Evolutionary conservation across 2,797 vertebrate genomes (phyloP), one percentile per base, ranked within the genome.

Genomic region (Nasua narica): DNA sequence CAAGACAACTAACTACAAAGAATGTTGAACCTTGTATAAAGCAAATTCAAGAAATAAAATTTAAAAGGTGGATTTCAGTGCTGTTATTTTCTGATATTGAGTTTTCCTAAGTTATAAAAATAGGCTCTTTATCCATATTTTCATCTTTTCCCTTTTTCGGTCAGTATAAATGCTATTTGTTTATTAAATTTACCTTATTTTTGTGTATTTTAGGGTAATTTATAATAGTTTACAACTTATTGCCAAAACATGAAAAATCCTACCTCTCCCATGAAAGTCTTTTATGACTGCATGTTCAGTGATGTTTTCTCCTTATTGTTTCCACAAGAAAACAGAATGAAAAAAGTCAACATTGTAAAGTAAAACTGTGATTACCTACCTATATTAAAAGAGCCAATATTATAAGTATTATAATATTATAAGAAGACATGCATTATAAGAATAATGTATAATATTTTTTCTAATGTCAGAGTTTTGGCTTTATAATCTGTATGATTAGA

Each of bases 331-430:
- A 60, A 92, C 2, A 43, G 32, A 89, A 60, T 78, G 21, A 76
- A 91, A 77, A 8, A 82, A 91, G 14, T 18, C 23, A 88, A 46
- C 16, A 60, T 70, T 21, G 58, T 52, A 65, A 92, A 86, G 32
- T 70, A 8, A 91, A 79, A 23, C 13, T n/a, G 37, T 48, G 7
- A 87, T 78, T 27, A 86, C 11, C n/a, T 77, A 9, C 11, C n/a
- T 77, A 9, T 89, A n/a, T 43, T 18, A 77, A 91, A 86, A 96
- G 52, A 97, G 8, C 3, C 54, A 48, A 2, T 50, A 96, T 96
- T 74, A 48, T 2, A 54, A 62, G 13, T n/a, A n/a, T n/a, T n/a
- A n/a, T n/a, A 48, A 2, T 50, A 96, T 96, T 74, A 48, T 2
- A 54, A 62, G 13, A 70, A 2, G 6, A 82, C 54, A 5, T 9